Evolutionary conservation across 2,797 vertebrate genomes (phyloP).

Genomic region (Ispidina lecontei): DNA sequence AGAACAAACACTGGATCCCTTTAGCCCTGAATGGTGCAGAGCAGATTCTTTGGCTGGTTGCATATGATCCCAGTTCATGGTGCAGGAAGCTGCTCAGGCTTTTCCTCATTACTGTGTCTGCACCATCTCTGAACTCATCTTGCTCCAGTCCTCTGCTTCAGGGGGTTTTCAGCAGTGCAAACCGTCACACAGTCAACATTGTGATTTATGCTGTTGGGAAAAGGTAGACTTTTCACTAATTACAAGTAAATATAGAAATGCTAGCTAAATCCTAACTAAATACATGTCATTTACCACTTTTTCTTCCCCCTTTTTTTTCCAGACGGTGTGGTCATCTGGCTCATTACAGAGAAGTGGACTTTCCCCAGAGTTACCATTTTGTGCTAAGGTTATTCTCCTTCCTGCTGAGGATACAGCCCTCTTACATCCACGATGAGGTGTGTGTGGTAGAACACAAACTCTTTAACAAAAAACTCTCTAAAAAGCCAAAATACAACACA

Average conservation of each 20-base stretch:
- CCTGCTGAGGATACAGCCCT: conserved; percentile 81
- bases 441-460: conserved; percentile 83
- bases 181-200: neutral
- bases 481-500: conserved; percentile 38
- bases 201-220: neutral
- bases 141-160: neutral
- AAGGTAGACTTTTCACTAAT: neutral
- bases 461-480: conserved; percentile 68
- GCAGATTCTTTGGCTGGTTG: neutral
- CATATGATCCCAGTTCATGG: neutral
- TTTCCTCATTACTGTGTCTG: neutral
- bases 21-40: neutral
- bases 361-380: conserved; percentile 87
- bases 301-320: conserved; percentile 6
- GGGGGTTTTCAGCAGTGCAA: neutral
- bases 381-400: conserved; percentile 88
- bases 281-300: neutral
- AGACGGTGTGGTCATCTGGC: conserved; percentile 80
- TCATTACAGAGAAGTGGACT: conserved; percentile 75
- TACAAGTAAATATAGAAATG: neutral
- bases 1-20: neutral
- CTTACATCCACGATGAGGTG: conserved; percentile 84
- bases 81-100: neutral
- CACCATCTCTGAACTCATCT: neutral
- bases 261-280: neutral